A percentile compares a stretch with the other conserved stretches of the same genome.
phyloP scores from a whole-genome alignment of 2,888 invertebrate species.

The Rhagonycha lutea region DNA sequence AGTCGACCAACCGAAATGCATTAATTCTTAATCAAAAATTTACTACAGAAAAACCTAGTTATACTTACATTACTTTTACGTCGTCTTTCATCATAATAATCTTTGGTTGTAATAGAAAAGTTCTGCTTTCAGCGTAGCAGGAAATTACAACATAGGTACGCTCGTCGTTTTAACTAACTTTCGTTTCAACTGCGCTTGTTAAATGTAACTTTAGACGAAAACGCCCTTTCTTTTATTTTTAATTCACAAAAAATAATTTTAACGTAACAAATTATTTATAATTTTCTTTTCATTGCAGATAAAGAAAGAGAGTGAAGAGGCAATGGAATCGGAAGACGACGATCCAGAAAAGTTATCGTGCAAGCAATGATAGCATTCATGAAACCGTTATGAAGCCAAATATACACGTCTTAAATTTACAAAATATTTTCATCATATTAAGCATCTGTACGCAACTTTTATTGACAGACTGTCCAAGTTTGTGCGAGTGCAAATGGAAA shows the following conservation, averaged over 20 bases:
- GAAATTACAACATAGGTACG: slow-evolving; percentile 12
- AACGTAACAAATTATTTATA: neutral
- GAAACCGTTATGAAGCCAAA: slow-evolving; percentile 19
- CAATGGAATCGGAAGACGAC: slow-evolving; percentile 48
- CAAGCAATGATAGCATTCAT: slow-evolving; percentile 20
- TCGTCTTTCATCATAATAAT: slow-evolving; percentile 9
- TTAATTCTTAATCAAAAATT: slow-evolving; percentile 12
- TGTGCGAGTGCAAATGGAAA: slow-evolving; percentile 89
- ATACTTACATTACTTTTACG: neutral
- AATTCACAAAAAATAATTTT: neutral
- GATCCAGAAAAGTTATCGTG: slow-evolving; percentile 38
- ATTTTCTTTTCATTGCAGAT: slow-evolving; percentile 32
- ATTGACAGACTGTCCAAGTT: slow-evolving; percentile 69
- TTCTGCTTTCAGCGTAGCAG: slow-evolving; percentile 14
- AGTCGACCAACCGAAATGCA: neutral
- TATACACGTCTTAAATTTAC: slow-evolving; percentile 21
- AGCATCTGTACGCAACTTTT: slow-evolving; percentile 53
- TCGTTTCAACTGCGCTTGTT: slow-evolving; percentile 17
- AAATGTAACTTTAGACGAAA: slow-evolving; percentile 1
- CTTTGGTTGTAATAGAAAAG: slow-evolving; percentile 17
- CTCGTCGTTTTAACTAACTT: slow-evolving; percentile 16
- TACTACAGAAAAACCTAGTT: neutral
- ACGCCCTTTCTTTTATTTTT: neutral
- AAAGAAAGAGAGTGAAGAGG: slow-evolving; percentile 13
- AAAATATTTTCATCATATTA: slow-evolving; percentile 42